A percentile compares a stretch with the other conserved stretches of the same genome.
Evolutionary conservation across 2,797 vertebrate species (phyloP).

Genomic region (Sorex maritimensis): DNA sequence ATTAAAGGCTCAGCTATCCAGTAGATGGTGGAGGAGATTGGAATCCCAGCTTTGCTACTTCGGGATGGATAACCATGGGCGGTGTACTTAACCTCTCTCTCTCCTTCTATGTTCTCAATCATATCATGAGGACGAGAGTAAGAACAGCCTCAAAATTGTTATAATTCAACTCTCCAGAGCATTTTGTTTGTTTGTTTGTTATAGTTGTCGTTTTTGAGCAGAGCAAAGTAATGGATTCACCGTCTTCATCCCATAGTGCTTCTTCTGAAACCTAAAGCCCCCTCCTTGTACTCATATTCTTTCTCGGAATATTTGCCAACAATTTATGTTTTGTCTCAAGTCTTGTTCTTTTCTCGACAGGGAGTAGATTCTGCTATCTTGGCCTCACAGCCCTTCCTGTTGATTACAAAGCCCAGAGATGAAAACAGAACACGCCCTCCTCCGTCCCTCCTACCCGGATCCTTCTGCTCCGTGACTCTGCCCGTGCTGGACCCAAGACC

Average conservation of each 20-base stretch:
- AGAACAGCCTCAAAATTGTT: not conserved
- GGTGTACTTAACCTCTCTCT: not conserved
- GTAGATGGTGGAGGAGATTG: not conserved
- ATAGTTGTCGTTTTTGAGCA: not conserved
- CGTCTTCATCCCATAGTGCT: not conserved
- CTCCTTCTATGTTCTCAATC: not conserved
- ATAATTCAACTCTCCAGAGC: not conserved
- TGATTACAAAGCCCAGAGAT: constrained; percentile 84
- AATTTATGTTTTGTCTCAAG: constrained; percentile 78
- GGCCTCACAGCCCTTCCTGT: constrained; percentile 83
- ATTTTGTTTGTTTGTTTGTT: not conserved
- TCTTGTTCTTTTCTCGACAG: constrained; percentile 82
- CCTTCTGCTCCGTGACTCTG: constrained; percentile 82
- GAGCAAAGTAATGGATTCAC: not conserved
- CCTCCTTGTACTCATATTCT: not conserved
- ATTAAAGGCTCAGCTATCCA: not conserved
- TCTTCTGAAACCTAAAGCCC: not conserved
- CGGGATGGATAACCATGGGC: not conserved
- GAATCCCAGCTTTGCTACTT: not conserved
- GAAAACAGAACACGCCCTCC: constrained; percentile 74
- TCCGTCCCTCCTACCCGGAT: constrained; percentile 80
- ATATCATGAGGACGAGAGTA: no score
- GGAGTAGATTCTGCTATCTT: constrained; percentile 85
- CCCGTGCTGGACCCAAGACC: constrained; percentile 84
- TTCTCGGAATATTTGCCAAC: not conserved